A percentile compares a stretch with the other conserved stretches of the same genome.
Evolutionary conservation across 2,888 invertebrate genomes (phyloP).

Genomic region (Lissonota sp.): DNA sequence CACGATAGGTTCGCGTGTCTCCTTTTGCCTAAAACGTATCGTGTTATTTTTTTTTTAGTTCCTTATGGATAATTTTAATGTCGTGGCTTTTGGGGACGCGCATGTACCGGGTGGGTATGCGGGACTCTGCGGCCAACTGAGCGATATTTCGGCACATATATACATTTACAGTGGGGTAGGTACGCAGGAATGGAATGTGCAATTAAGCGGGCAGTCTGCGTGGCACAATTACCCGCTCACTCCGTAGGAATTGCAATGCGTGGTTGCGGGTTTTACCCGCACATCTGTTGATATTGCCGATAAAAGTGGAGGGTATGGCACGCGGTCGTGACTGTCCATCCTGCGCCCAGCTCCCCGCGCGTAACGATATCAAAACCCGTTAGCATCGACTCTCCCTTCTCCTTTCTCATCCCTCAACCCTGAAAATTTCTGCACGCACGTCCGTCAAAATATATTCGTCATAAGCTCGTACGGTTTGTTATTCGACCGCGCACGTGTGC

Average conservation of each 20-base stretch:
- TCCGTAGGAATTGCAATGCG: conserved; percentile 15
- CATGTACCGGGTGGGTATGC: no score
- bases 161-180: no score
- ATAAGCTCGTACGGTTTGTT: no score
- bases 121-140: no score
- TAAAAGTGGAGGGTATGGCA: conserved; percentile 50
- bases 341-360: conserved; percentile 26
- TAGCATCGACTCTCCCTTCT: conserved; percentile 23
- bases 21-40: no score
- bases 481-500: no score
- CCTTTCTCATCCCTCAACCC: background rate
- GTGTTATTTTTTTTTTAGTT: no score
- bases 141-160: no score
- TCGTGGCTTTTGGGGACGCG: no score
- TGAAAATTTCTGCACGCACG: conserved; percentile 54
- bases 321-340: conserved; percentile 22
- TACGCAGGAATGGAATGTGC: conserved; percentile 59
- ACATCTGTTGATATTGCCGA: conserved; percentile 72
- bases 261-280: conserved; percentile 35
- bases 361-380: conserved; percentile 60
- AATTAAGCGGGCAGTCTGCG: conserved; percentile 67
- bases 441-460: conserved; percentile 29
- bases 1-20: no score
- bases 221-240: conserved; percentile 67
- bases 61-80: no score